phyloP scores from a whole-genome alignment of 2,797 vertebrate species.

The Kryptolebias ocellatus region DNA sequence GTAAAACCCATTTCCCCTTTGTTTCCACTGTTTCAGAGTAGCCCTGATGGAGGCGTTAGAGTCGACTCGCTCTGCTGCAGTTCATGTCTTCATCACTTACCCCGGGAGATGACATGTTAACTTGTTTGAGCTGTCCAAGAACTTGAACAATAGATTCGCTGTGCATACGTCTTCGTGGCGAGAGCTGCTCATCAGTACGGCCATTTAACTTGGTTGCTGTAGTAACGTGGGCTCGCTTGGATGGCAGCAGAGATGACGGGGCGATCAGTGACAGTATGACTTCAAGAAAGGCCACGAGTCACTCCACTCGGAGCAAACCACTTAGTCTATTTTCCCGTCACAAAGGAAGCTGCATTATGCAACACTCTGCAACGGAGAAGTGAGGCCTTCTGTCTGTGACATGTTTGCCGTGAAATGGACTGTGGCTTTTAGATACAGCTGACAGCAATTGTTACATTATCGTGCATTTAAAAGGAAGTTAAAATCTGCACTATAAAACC shows the following conservation, averaged over 20 bases:
- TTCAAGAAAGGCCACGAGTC: constrained; percentile 54
- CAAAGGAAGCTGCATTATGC: constrained; percentile 60
- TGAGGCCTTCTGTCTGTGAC: constrained; percentile 11
- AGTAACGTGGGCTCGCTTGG: constrained; percentile 31
- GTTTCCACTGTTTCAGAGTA: neutral
- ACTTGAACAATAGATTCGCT: constrained; percentile 45
- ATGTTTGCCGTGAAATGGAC: constrained; percentile 33
- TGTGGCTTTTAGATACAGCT: constrained; percentile 27
- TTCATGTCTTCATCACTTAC: neutral
- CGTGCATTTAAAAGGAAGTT: constrained; percentile 21
- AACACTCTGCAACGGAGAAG: constrained; percentile 47
- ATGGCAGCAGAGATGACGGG: constrained; percentile 42
- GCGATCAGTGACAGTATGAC: constrained; percentile 42
- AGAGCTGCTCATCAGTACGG: constrained; percentile 31
- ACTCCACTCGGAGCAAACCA: constrained; percentile 46
- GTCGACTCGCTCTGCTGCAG: neutral
- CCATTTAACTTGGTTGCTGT: constrained; percentile 53
- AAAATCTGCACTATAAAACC: constrained; percentile 19
- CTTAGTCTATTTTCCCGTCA: constrained; percentile 32
- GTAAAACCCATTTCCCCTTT: constrained; percentile 3
- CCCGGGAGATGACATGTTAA: neutral
- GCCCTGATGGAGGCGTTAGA: constrained; percentile 1
- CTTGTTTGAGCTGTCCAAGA: constrained; percentile 18
- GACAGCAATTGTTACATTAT: constrained; percentile 30
- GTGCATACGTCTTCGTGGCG: constrained; percentile 5